Base-by-base conservation (phyloP, 2,113 vertebrate genomes). In the Lophius piscatorius region DNA sequence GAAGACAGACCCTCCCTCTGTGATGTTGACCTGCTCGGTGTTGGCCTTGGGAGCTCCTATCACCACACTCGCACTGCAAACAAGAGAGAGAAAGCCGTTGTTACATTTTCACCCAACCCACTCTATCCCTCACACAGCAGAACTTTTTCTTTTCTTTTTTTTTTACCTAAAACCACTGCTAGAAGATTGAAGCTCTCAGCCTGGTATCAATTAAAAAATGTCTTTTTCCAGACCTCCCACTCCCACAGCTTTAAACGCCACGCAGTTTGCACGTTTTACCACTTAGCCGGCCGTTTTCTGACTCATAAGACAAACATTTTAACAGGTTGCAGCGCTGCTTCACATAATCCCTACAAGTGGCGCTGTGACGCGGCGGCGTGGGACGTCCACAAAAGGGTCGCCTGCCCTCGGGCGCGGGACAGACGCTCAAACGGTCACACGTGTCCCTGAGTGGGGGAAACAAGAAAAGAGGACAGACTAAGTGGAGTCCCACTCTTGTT, bases 31-130 rank as follows among this genome's bases (percentile, higher is more conserved):
- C 78, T 95, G 94, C 50, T 75, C 91, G 6, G 94, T 95, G 80
- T 91, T 92, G 51, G 93, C 94, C 76, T 94, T 95, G 41, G 95
- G 95, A 1, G 95, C 95, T 26, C 95, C 95, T 12, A 97, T 87
- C 61, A 97, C 87, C 63, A 96, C 88, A 41, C 94, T 95, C 24
- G 87, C 89, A 62, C 94, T 97, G 91, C 3, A 35, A 39, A 35
- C 33, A 4, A 62, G 14, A 38, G 24, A 76, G 51, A 67, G 50
- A 36, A 75, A 64, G 57, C n/a, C 46, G 28, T 55, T 13, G 7
- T 62, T 20, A 22, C 31, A 49, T 10, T 2, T 51, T 57, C 2
- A 66, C 50, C 22, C 21, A 31, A 38, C 61, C 29, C 29, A 18
- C 38, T 62, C 16, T 14, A 41, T 62, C 17, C 31, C 18, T 17